These are phyloP conservation scores for Serripes groenlandicus DNA, from an alignment of 2,888 invertebrate species.

Conservation along the genomic window DNA sequence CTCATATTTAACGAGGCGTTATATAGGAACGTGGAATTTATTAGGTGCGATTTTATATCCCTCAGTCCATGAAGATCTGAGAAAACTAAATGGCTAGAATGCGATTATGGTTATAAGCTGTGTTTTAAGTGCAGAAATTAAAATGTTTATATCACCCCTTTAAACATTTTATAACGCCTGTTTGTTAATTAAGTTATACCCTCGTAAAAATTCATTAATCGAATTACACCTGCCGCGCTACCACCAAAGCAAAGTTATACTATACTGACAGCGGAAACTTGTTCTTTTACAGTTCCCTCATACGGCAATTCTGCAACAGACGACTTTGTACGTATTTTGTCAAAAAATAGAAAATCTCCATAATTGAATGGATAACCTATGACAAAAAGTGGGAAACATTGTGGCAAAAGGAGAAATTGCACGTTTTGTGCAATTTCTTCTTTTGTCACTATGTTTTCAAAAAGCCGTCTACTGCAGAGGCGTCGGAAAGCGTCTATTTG, in stretches of 20 bases:
- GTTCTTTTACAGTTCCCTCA: too few relatives aligned
- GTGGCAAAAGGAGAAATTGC: too few relatives aligned
- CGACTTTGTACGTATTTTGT: too few relatives aligned
- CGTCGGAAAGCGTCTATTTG: too few relatives aligned
- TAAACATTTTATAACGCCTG: conserved; percentile 24
- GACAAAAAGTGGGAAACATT: too few relatives aligned
- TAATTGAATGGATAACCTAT: too few relatives aligned
- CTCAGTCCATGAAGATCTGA: conserved; percentile 12
- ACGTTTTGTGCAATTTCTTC: too few relatives aligned
- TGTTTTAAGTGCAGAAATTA: conserved; percentile 22
- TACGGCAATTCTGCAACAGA: too few relatives aligned
- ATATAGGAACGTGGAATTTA: conserved; percentile 37
- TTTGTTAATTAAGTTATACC: conserved; percentile 23
- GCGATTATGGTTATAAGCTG: not conserved
- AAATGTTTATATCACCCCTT: conserved; percentile 14
- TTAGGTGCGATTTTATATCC: conserved; percentile 44
- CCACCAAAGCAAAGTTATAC: not conserved
- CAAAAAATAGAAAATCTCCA: too few relatives aligned
- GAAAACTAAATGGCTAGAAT: conserved; percentile 1
- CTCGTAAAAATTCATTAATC: conserved; percentile 19
- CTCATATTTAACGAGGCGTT: conserved; percentile 44
- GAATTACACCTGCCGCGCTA: conserved; percentile 20
- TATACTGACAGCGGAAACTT: too few relatives aligned
- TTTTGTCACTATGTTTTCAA: too few relatives aligned
- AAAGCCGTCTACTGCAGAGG: too few relatives aligned